Conservation (phyloP, 2,888 invertebrate species). For the Apamea sordens region DNA sequence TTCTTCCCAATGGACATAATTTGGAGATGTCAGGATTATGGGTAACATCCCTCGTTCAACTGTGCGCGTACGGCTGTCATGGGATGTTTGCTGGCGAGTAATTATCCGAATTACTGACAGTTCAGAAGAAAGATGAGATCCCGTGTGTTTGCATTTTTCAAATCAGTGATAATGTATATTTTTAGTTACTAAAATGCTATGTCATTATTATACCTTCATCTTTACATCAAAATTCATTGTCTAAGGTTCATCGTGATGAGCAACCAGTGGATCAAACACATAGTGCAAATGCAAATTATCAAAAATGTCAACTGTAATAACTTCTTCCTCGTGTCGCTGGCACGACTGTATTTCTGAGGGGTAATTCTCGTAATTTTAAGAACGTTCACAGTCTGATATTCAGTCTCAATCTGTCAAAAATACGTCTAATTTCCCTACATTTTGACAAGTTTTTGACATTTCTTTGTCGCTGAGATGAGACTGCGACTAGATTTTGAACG, state of each 20-base stretch:
- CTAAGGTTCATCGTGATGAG: background rate
- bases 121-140: background rate
- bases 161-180: too few relatives aligned
- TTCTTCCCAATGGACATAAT: constrained; percentile 10
- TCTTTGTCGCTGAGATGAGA: too few relatives aligned
- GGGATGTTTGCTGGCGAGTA: background rate
- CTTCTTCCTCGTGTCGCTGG: background rate
- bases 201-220: background rate
- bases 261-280: background rate
- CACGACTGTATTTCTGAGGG: background rate
- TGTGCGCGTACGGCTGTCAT: constrained; percentile 5
- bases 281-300: background rate
- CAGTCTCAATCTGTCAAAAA: too few relatives aligned
- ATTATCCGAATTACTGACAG: background rate
- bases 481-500: too few relatives aligned
- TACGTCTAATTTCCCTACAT: too few relatives aligned
- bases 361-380: too few relatives aligned
- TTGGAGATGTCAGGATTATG: constrained; percentile 22
- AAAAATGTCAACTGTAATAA: background rate
- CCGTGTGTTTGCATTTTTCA: background rate
- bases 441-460: too few relatives aligned
- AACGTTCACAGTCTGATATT: too few relatives aligned
- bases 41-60: background rate
- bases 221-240: background rate
- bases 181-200: background rate